Base-by-base conservation (phyloP, 2,113 vertebrate species). In the Paratilapia polleni region DNA sequence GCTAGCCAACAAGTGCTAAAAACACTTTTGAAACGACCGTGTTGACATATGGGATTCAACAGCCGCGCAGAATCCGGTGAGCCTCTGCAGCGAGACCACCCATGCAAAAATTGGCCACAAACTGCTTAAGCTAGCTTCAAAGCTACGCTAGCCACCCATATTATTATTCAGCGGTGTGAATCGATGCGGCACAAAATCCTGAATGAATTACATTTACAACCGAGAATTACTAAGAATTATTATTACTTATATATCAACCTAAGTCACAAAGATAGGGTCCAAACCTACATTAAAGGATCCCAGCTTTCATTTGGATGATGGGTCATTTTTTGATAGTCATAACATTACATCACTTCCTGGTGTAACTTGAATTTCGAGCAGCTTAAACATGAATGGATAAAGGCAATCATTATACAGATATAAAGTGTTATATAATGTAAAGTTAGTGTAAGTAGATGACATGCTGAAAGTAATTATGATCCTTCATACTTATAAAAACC, bases 271-370 rank as follows among this genome's bases (percentile, higher is more conserved):
- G 2, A 52, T 2, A 10, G 41, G 68, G 1, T 64, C 2, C 54
- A 81, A 60, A 91, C 47, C 10, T 64, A 28, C 19, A 38, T 47
- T 12, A 57, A n/a, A 31, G 1, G 14, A 24, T 13, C 22, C 68
- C 77, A 52, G 68, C 90, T 92, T 83, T 89, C 80, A 81, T 95
- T 93, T 86, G 91, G 92, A 92, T 91, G 93, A 94, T 86, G 19
- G 91, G 90, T 94, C 93, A 94, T 88, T 89, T 91, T 80, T 64
- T 34, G 19, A 77, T 14, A 15, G 41, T 13, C 8, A 49, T 4
- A 31, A 20, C 13, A 36, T 66, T 14, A 81, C 84, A 5, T 85
- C 82, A 91, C 80, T 88, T 94, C 93, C 92, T 57, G 86, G 87
- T 92, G 3, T 87, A 22, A 6, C 83, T 56, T 4, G n/a, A 34